Conservation (phyloP, 2,113 vertebrate genomes). For the Corythoichthys haematopterus region DNA sequence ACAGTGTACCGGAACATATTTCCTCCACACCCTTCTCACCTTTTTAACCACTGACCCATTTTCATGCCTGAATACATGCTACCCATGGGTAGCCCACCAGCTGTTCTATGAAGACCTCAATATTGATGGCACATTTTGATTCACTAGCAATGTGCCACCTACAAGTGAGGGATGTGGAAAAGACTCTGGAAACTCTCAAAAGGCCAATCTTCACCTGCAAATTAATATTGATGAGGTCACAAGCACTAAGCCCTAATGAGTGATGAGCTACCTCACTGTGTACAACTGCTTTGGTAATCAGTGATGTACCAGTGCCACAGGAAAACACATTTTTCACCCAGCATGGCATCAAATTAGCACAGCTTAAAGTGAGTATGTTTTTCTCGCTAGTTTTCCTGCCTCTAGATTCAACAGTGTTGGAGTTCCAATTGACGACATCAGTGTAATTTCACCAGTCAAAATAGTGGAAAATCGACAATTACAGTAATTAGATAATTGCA, state of each 20-base stretch:
- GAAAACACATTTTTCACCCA: neutral
- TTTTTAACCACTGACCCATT: too few relatives aligned
- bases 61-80: too few relatives aligned
- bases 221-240: slow-evolving; percentile 52
- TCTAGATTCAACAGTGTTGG: neutral
- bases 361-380: slow-evolving; percentile 1
- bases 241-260: slow-evolving; percentile 18
- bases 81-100: too few relatives aligned
- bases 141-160: neutral
- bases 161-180: slow-evolving; percentile 16
- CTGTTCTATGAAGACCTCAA: too few relatives aligned
- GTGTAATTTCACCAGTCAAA: neutral
- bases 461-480: neutral
- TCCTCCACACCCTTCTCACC: too few relatives aligned
- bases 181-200: slow-evolving; percentile 24
- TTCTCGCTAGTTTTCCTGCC: neutral
- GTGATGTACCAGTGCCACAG: slow-evolving; percentile 8
- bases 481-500: neutral
- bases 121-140: too few relatives aligned
- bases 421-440: neutral
- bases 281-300: slow-evolving; percentile 21
- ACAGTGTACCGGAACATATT: too few relatives aligned
- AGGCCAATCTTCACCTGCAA: slow-evolving; percentile 24
- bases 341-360: neutral
- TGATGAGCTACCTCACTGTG: slow-evolving; percentile 15